Evolutionary conservation across 2,113 vertebrate genomes (phyloP), one percentile per base, ranked within the genome.

Genomic region (Dromaius novaehollandiae): DNA sequence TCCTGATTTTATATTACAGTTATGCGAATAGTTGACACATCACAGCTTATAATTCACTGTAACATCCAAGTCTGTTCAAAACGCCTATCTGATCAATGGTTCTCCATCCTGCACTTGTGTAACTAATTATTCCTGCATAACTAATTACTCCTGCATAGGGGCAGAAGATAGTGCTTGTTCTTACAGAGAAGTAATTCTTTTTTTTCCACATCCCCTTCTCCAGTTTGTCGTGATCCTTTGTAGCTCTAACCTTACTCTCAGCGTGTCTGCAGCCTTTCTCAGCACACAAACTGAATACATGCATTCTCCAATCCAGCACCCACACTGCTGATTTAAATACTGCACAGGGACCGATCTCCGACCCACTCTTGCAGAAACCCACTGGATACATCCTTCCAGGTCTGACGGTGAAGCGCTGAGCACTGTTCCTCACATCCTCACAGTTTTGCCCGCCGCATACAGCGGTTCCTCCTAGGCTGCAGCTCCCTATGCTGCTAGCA

Each of bases 401-500:
- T 48, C 4, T 16, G 55, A 38, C 55, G 11, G 0, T 3, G 40
- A 48, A 58, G 30, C 9, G 32, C 84, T 11, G 21, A 9, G 46
- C 69, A 65, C 55, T 30, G 44, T 7, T 60, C 68, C 75, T 26
- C 87, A 4, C 34, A 10, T 2, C 50, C 13, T 26, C 78, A 9
- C 68, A 32, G 24, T 5, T 60, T 12, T 8, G 3, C 13, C 24
- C 40, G 42, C 44, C 34, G 46, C 64, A 74, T 60, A 5, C n/a
- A 24, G 70, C 14, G 34, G 3, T 16, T 65, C 38, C 91, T 61
- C 63, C 71, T 66, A 50, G 65, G 40, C 53, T 64, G 7, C 2
- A 0, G 16, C 21, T 53, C 85, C 44, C 40, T 0, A 0, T 2
- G n/a, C 0, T 14, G 19, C 28, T 5, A 61, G 36, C 81, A 69